Evolutionary conservation across 2,797 vertebrate species (phyloP).

Genomic region (Clarias fuscus): DNA sequence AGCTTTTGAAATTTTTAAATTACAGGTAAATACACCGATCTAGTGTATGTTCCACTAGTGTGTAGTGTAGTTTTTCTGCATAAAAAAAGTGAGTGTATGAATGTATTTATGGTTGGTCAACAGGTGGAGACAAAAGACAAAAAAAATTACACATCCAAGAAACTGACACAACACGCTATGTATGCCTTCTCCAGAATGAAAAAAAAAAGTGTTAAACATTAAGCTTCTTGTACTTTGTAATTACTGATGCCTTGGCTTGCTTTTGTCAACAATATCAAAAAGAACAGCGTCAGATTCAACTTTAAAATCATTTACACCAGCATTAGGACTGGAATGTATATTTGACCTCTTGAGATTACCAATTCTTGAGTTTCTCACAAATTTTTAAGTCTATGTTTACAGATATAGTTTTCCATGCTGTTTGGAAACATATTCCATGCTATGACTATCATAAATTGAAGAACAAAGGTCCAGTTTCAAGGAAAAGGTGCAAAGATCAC

Average conservation of each 20-base stretch:
- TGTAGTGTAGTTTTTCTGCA: no score
- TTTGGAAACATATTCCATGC: no score
- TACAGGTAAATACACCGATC: no score
- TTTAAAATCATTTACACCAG: not conserved
- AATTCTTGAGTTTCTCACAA: not conserved
- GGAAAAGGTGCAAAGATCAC: constrained; percentile 19
- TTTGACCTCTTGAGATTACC: not conserved
- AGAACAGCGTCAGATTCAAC: not conserved
- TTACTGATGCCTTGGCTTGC: not conserved
- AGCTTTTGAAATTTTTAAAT: no score
- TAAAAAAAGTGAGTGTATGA: not conserved
- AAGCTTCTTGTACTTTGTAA: not conserved
- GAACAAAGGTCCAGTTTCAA: constrained; percentile 14
- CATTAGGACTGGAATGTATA: not conserved
- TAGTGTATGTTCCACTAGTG: no score
- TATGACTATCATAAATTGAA: not conserved
- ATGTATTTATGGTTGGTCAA: not conserved
- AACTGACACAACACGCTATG: not conserved
- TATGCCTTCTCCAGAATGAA: no score
- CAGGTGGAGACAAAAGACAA: constrained; percentile 29
- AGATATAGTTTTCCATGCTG: not conserved
- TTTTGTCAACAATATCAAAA: not conserved
- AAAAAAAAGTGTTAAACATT: not conserved
- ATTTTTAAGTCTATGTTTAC: not conserved
- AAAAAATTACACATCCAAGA: not conserved